Evolutionary conservation across 2,888 invertebrate species (phyloP), one percentile per base, ranked within the genome.

Genomic region (Xanthia togata): DNA sequence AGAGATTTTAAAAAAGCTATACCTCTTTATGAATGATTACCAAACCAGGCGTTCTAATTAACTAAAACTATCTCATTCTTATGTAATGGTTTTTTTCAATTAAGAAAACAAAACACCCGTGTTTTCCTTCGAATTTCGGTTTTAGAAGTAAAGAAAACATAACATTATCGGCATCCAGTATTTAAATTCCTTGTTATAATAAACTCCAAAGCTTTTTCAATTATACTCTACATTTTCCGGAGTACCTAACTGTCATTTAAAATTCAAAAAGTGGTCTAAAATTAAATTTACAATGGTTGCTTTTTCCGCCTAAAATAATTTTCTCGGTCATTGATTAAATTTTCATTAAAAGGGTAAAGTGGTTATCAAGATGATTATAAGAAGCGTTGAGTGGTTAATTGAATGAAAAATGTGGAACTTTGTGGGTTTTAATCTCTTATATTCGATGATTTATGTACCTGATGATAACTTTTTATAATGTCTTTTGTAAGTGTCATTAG

Each of bases 321-420:
- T 81, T 78, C 79, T 70, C 68, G 77, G 78, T 67, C 78, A 68
- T 71, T 88, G 85, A 85, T 88, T 84, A 85, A 87, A 87, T 81
- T 87, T 86, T 88, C 85, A 88, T 88, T 79, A 87, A 87, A 88
- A 84, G 87, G 87, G 85, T 81, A 76, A 88, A 87, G 81, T 79
- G 81, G 81, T 87, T 82, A 83, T 83, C 81, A 83, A 82, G 83
- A 87, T 85, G 64, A 85, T 81, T 88, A 76, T 78, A 79, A 76
- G 78, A 70, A 79, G 79, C 85, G 81, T 77, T 76, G 79, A 87
- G 77, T 87, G 87, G 75, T 83, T 87, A 87, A 87, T 87, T 85
- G 83, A 87, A 88, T 88, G 87, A 88, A 85, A 87, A 88, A 88
- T 88, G 77, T 78, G 65, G 73, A 79, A 77, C 73, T 82, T 80